Base-by-base conservation (phyloP, 2,888 invertebrate genomes). In the Eutolmus rufibarbis region DNA sequence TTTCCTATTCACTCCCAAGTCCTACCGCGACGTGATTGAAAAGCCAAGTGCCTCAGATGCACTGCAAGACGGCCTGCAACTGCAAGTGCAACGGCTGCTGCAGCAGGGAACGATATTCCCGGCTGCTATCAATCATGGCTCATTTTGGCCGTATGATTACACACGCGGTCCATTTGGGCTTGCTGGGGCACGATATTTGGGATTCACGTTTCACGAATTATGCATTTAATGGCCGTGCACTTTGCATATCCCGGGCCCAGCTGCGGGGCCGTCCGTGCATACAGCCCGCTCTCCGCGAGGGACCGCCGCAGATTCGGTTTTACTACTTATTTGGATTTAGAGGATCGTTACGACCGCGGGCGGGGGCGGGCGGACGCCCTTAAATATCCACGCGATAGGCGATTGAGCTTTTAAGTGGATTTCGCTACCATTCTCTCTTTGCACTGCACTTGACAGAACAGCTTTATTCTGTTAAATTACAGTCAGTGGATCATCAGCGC, bases 161-260 rank as follows among this genome's bases (percentile, higher is more conserved):
- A 86, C 57, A 86, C 87, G 82, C 85, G 87, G 84, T 86, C 40
- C 81, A 74, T 86, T 88, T 66, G 74, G 86, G 85, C 34, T 31
- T 56, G 84, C 78, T 82, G 34, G 84, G 43, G 87, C 88, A 88
- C 87, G 88, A 87, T 88, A 88, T 88, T 88, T 87, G 87, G 88
- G 87, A 87, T 88, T 88, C 88, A 87, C 88, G 85, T 82, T 86
- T 88, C 88, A 86, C 88, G 88, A 88, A 87, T 88, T 87, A 87
- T 88, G 87, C 87, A 88, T 84, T 88, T 87, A 86, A 87, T 88
- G 87, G 86, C 77, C 77, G 51, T 86, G 74, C 84, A 86, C 86
- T 88, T 88, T 88, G 88, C 88, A 87, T 88, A 87, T 79, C 74
- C 81, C 31, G 23, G 19, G 5, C 78, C n/a, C 79, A n/a, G 43